phyloP scores from a whole-genome alignment of 1,140 invertebrate species.

The Pantala flavescens region DNA sequence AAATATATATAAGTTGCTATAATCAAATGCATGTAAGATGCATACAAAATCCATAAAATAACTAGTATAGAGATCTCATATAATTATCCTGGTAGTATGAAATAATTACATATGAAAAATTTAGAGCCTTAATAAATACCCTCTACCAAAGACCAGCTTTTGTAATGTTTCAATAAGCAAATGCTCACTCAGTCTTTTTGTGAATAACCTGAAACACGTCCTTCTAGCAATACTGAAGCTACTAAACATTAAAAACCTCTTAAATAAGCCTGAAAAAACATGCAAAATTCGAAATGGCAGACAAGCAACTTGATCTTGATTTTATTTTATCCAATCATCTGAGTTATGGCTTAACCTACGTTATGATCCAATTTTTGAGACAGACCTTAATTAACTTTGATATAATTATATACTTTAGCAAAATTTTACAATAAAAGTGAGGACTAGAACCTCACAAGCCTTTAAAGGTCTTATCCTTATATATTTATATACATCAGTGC shows the following conservation, averaged over 20 bases:
- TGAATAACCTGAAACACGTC: neutral
- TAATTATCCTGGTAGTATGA: neutral
- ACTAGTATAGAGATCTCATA: neutral
- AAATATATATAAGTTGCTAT: neutral
- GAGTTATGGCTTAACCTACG: neutral
- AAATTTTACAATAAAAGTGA: neutral
- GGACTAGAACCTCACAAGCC: neutral
- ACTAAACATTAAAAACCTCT: neutral
- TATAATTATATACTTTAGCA: neutral
- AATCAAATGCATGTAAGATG: neutral
- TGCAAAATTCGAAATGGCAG: neutral
- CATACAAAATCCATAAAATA: neutral
- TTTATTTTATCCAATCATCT: neutral
- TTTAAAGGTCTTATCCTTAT: neutral
- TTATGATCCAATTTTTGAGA: neutral
- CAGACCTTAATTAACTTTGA: neutral
- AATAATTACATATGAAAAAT: neutral
- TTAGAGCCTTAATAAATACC: neutral
- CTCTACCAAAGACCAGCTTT: neutral
- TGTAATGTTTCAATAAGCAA: neutral
- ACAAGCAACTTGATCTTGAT: neutral
- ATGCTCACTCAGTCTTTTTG: slow-evolving; percentile 1
- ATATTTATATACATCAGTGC: too few species aligned
- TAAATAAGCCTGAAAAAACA: neutral
- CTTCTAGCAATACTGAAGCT: neutral